Evolutionary conservation across 2,888 invertebrate genomes (phyloP).

Genomic region (Ectemnius lituratus): DNA sequence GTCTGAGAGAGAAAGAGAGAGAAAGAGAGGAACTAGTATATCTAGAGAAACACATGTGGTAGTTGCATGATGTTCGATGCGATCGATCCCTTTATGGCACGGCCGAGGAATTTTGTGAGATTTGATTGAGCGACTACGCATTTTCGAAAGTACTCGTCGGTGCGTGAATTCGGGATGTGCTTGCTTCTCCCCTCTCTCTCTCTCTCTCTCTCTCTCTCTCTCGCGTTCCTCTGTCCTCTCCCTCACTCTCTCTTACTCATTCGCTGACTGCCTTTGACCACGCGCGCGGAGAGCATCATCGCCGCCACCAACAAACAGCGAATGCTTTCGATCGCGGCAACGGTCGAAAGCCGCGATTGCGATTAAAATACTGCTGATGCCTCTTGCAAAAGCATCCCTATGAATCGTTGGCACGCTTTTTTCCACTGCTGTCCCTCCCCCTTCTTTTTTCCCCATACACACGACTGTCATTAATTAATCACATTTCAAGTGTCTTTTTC

Average conservation of each 20-base stretch:
- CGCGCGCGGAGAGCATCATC: background rate
- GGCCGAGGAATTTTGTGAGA: conserved; percentile 53
- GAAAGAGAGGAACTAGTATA: background rate
- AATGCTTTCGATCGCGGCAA: conserved; percentile 25
- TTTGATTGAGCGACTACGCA: conserved; percentile 50
- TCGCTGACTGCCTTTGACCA: conserved; percentile 14
- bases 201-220: no score
- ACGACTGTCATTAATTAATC: background rate
- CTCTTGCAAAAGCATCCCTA: background rate
- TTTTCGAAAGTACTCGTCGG: conserved; percentile 46
- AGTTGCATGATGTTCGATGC: conserved; percentile 21
- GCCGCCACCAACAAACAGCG: background rate
- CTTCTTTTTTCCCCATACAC: background rate
- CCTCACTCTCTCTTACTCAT: no score
- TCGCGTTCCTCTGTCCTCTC: no score
- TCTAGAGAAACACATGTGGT: background rate
- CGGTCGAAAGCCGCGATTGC: background rate
- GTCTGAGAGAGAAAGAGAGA: conserved; percentile 5
- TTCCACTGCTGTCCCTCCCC: background rate
- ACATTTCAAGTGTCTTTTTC: background rate
- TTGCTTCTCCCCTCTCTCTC: no score
- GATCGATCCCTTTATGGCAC: conserved; percentile 53
- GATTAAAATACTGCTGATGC: conserved; percentile 18
- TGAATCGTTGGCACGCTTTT: background rate
- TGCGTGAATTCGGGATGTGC: conserved; percentile 33